Percentiles rank a stretch among this genome's conserved stretches.
phyloP scores from a whole-genome alignment of 2,888 invertebrate species.

The Spisula solida region DNA sequence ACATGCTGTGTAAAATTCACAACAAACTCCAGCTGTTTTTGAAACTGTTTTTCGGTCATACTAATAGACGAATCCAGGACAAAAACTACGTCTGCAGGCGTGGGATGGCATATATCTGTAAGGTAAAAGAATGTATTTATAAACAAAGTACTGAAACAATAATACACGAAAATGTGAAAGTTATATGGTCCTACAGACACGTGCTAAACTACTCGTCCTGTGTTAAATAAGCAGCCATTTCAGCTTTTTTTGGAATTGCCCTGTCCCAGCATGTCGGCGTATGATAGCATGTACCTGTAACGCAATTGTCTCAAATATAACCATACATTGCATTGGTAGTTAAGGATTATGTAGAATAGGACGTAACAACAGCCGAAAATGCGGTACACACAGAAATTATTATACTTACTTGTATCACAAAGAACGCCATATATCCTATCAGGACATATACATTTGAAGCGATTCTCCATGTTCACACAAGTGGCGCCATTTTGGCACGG shows the following conservation, averaged over 20 bases:
- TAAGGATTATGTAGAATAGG: too few relatives aligned
- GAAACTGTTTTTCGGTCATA: conserved; percentile 49
- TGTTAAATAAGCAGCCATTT: too few relatives aligned
- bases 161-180: conserved; percentile 31
- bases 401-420: background rate
- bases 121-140: background rate
- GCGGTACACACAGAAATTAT: too few relatives aligned
- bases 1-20: conserved; percentile 38
- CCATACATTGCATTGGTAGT: too few relatives aligned
- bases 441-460: background rate
- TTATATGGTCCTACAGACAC: conserved; percentile 37
- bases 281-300: too few relatives aligned
- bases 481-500: background rate
- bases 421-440: background rate
- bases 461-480: background rate
- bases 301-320: too few relatives aligned
- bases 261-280: too few relatives aligned
- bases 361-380: background rate
- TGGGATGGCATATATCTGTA: conserved; percentile 50
- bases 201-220: background rate
- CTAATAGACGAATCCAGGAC: conserved; percentile 58
- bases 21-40: conserved; percentile 50
- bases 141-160: too few relatives aligned
- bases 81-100: conserved; percentile 57
- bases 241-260: too few relatives aligned